A percentile compares a stretch with the other conserved stretches of the same genome.
phyloP scores from a whole-genome alignment of 2,797 vertebrate species.

The Coilia nasus region DNA sequence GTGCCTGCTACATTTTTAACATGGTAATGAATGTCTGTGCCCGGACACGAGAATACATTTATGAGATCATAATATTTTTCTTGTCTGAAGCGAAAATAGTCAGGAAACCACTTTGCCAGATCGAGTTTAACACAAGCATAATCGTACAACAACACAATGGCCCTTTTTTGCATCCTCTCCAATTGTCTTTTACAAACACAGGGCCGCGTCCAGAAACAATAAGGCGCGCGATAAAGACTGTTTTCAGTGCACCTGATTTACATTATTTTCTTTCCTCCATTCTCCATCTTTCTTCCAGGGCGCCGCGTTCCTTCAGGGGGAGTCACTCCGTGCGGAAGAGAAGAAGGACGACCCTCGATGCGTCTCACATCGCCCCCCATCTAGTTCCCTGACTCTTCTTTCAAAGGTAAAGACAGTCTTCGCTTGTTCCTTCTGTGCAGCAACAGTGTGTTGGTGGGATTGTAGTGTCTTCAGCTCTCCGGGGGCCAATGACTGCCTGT shows the following conservation, averaged over 20 bases:
- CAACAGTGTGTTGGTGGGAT: neutral
- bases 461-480: neutral
- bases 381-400: neutral
- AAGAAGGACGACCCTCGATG: neutral
- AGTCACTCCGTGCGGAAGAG: neutral
- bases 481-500: neutral
- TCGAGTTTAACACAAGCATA: conserved; percentile 15
- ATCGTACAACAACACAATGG: conserved; percentile 18
- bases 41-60: conserved; percentile 20
- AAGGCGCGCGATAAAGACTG: neutral
- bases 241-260: neutral
- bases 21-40: conserved; percentile 23
- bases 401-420: neutral
- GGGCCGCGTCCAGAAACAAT: conserved; percentile 11
- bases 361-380: too few species aligned
- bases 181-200: conserved; percentile 2
- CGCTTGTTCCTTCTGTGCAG: neutral
- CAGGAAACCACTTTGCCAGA: conserved; percentile 21
- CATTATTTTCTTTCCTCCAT: conserved; percentile 9
- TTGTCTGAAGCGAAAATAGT: conserved; percentile 25
- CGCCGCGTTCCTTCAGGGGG: neutral
- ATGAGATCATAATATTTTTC: conserved; percentile 16
- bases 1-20: neutral
- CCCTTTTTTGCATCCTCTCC: neutral
- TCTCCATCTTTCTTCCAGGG: neutral